A percentile compares a stretch with the other conserved stretches of the same genome.
Conservation (phyloP, 2,797 vertebrate genomes). For the Neomorphus geoffroyi region DNA sequence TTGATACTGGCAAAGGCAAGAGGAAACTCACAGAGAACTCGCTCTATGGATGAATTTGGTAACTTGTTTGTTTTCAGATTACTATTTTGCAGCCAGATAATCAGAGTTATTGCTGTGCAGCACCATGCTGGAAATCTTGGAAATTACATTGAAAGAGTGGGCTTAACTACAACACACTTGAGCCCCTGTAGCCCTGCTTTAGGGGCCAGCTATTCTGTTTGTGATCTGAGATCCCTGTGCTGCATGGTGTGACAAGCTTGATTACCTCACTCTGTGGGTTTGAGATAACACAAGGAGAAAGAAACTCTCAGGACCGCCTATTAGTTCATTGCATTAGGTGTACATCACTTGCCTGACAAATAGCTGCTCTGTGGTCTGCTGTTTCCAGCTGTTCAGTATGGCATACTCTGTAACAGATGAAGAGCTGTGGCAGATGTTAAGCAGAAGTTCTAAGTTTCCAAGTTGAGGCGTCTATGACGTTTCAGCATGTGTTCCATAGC, state of each 20-base stretch:
- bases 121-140: not conserved
- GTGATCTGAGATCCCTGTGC: not conserved
- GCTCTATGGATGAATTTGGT: not conserved
- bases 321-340: not conserved
- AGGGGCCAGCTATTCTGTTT: not conserved
- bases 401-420: not conserved
- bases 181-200: not conserved
- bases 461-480: not conserved
- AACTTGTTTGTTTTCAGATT: not conserved
- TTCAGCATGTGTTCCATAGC: not conserved
- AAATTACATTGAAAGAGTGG: fast-evolving
- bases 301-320: fast-evolving
- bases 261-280: not conserved
- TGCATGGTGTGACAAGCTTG: not conserved
- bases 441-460: not conserved
- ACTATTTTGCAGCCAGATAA: not conserved
- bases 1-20: not conserved
- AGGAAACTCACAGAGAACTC: not conserved
- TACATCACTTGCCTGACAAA: not conserved
- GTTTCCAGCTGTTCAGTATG: not conserved
- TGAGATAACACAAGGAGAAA: not conserved
- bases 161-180: not conserved
- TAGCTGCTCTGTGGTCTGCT: not conserved
- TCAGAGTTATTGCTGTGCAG: not conserved
- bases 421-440: not conserved